A percentile compares a stretch with the other conserved stretches of the same genome.
These are phyloP conservation scores for Hippocampus kuda DNA, from an alignment of 2,797 vertebrate genomes.

Conservation along the genomic window DNA sequence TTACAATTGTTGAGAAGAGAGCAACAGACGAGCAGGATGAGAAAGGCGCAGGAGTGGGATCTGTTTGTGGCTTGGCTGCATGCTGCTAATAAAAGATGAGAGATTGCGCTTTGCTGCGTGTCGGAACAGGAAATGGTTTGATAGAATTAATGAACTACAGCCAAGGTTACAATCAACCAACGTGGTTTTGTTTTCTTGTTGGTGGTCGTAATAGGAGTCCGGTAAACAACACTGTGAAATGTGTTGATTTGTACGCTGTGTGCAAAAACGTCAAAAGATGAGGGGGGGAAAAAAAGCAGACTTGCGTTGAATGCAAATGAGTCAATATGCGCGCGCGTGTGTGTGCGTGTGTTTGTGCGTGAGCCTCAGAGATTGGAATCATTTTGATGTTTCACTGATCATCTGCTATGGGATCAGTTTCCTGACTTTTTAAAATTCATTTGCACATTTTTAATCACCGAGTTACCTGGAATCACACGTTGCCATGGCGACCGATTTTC, in stretches of 20 bases:
- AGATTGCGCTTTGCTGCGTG: conserved; percentile 51
- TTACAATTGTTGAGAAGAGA: conserved; percentile 56
- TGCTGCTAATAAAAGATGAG: conserved; percentile 58
- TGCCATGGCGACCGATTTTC: conserved; percentile 52
- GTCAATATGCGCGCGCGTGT: not conserved
- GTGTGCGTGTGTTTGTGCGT: conserved; percentile 5
- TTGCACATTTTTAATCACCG: conserved; percentile 64
- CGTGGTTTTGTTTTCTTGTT: conserved; percentile 6
- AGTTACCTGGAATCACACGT: conserved; percentile 48
- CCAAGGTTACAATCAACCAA: conserved; percentile 25
- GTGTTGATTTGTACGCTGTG: not conserved
- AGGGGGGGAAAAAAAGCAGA: not conserved
- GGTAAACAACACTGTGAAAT: not conserved
- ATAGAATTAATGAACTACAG: conserved; percentile 18
- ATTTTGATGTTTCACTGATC: conserved; percentile 48
- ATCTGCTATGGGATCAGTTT: conserved; percentile 56
- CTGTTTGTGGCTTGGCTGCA: not conserved
- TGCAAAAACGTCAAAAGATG: not conserved
- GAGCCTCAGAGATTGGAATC: conserved; percentile 4
- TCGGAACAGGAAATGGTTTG: conserved; percentile 32
- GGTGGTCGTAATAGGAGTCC: not conserved
- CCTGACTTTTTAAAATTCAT: conserved; percentile 60
- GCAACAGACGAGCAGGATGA: conserved; percentile 28
- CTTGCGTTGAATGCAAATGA: not conserved
- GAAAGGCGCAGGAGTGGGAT: not conserved